Evolutionary conservation across 2,113 vertebrate species (phyloP).

Genomic region (Grammomys dolichurus): DNA sequence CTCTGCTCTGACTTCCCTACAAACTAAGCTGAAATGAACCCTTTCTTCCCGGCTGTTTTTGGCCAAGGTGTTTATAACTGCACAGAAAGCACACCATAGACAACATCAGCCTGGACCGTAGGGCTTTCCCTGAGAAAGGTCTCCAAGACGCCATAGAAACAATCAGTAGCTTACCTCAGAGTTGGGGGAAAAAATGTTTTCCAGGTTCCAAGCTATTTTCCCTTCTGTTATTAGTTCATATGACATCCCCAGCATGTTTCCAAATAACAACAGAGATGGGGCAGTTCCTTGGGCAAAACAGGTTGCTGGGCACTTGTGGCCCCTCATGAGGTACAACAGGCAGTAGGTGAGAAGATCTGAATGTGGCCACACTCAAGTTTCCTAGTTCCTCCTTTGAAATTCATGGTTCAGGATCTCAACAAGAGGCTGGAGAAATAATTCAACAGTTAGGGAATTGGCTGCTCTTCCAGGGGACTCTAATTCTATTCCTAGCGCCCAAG

Average conservation of each 20-base stretch:
- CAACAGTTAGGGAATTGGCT: background rate
- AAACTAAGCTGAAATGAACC: background rate
- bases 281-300: background rate
- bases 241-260: background rate
- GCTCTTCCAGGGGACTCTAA: background rate
- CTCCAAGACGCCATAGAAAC: background rate
- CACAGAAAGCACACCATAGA: background rate
- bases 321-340: background rate
- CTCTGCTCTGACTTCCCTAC: background rate
- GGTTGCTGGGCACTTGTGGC: background rate
- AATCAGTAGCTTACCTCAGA: slow-evolving; percentile 19
- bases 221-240: background rate
- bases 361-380: background rate
- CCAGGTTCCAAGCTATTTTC: slow-evolving; percentile 22
- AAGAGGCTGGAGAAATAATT: background rate
- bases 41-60: background rate
- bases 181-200: background rate
- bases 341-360: background rate
- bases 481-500: background rate
- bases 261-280: background rate
- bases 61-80: background rate
- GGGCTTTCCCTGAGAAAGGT: background rate
- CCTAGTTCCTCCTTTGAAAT: background rate
- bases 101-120: background rate
- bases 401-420: background rate